A percentile compares a stretch with the other conserved stretches of the same genome.
Evolutionary conservation across 2,797 vertebrate genomes (phyloP).

Genomic region (Manis javanica): DNA sequence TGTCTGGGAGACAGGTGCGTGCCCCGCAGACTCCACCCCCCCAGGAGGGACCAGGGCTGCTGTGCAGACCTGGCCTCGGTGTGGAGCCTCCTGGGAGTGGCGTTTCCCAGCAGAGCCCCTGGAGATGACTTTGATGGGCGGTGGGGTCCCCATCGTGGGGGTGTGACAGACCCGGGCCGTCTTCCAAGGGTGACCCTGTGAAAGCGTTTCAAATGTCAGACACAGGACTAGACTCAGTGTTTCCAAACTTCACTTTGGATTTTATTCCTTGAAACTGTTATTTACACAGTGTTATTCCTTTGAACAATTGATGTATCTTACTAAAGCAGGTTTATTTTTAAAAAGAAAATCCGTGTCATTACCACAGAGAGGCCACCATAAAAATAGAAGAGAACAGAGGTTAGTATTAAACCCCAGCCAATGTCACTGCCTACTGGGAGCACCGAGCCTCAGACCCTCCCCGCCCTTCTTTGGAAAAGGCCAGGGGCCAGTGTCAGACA

Average conservation of each 20-base stretch:
- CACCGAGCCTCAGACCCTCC: not conserved
- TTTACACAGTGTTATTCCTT: not conserved
- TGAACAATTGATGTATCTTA: not conserved
- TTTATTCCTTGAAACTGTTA: not conserved
- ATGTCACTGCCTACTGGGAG: not conserved
- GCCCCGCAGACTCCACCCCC: accelerated
- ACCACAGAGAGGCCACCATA: not conserved
- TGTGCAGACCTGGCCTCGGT: not conserved
- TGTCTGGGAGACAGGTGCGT: too few species aligned
- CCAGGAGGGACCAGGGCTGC: accelerated
- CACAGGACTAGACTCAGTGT: not conserved
- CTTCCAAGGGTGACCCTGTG: accelerated
- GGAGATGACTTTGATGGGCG: not conserved
- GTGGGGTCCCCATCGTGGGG: not conserved
- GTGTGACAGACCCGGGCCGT: accelerated
- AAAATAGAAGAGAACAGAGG: not conserved
- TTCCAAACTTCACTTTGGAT: not conserved
- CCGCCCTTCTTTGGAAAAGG: not conserved
- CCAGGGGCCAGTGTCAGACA: not conserved
- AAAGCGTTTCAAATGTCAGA: not conserved
- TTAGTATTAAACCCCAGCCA: not conserved
- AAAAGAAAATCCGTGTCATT: not conserved
- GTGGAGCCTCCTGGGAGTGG: not conserved
- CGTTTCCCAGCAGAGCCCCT: accelerated
- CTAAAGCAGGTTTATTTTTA: not conserved